phyloP scores from a whole-genome alignment of 2,888 invertebrate genomes.

The Drosophila nr. medialis region DNA sequence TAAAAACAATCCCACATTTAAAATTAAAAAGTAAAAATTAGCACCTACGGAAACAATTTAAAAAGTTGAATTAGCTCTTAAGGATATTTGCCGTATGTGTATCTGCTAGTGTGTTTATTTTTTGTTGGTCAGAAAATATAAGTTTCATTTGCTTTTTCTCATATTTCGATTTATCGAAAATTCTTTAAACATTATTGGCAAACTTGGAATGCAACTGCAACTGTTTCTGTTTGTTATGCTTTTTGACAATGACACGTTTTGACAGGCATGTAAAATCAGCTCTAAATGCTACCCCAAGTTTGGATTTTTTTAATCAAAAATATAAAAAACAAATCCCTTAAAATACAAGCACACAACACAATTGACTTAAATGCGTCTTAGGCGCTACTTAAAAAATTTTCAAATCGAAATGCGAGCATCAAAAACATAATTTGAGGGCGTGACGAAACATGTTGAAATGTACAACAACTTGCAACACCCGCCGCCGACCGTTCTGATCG shows the following conservation, averaged over 20 bases:
- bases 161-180: neutral
- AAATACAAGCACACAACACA: slow-evolving; percentile 24
- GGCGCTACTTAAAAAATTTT: slow-evolving; percentile 49
- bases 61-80: neutral
- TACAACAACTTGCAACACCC: slow-evolving; percentile 50
- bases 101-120: neutral
- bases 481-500: slow-evolving; percentile 51
- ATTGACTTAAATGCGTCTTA: slow-evolving; percentile 40
- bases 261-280: slow-evolving; percentile 65
- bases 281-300: slow-evolving; percentile 28
- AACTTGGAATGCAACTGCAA: slow-evolving; percentile 23
- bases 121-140: neutral
- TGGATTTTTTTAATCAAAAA: slow-evolving; percentile 7
- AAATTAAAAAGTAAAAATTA: neutral
- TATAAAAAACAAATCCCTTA: slow-evolving; percentile 6
- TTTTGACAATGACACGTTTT: slow-evolving; percentile 52
- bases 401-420: slow-evolving; percentile 50
- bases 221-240: slow-evolving; percentile 34
- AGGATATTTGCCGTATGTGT: neutral
- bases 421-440: slow-evolving; percentile 62
- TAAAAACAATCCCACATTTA: neutral
- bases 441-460: slow-evolving; percentile 74
- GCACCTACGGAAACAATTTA: neutral
- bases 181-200: neutral
- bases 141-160: neutral